Conservation (phyloP, 1,140 invertebrate genomes). For the Phortica variegata region DNA sequence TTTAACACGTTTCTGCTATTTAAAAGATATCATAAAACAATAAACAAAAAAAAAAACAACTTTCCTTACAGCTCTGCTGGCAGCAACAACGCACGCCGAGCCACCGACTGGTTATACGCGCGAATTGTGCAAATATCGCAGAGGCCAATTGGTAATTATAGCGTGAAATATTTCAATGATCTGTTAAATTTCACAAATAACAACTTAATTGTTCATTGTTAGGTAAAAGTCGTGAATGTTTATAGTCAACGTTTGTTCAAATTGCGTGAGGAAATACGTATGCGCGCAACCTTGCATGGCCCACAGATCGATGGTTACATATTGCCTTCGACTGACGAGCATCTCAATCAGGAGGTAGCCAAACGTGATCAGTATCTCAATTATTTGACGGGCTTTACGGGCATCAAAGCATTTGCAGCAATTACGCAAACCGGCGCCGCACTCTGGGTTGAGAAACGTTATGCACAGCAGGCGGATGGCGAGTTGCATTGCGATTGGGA, state of each 20-base stretch:
- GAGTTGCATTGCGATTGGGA: constrained; percentile 79
- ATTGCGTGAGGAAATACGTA: constrained; percentile 69
- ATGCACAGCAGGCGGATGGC: constrained; percentile 74
- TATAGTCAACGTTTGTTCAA: constrained; percentile 59
- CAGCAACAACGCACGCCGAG: constrained; percentile 17
- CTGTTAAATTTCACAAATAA: not conserved
- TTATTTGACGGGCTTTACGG: constrained; percentile 86
- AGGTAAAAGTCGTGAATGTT: constrained; percentile 47
- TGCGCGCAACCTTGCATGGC: constrained; percentile 63
- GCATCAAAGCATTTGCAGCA: constrained; percentile 76
- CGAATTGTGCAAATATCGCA: constrained; percentile 45
- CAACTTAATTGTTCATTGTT: not conserved
- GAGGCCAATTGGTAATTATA: constrained; percentile 33
- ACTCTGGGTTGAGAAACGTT: constrained; percentile 88
- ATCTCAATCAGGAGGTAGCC: constrained; percentile 71
- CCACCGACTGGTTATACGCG: constrained; percentile 34
- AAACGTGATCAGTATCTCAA: constrained; percentile 74
- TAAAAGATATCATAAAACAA: too few species aligned
- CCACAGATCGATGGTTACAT: constrained; percentile 73
- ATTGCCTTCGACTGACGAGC: constrained; percentile 75
- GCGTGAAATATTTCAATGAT: not conserved
- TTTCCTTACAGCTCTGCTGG: constrained; percentile 17
- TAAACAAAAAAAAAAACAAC: too few species aligned
- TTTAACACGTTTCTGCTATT: constrained; percentile 8
- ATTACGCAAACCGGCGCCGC: constrained; percentile 75